Base-by-base conservation (phyloP, 1,140 invertebrate genomes). In the Thaumetopoea pityocampa region DNA sequence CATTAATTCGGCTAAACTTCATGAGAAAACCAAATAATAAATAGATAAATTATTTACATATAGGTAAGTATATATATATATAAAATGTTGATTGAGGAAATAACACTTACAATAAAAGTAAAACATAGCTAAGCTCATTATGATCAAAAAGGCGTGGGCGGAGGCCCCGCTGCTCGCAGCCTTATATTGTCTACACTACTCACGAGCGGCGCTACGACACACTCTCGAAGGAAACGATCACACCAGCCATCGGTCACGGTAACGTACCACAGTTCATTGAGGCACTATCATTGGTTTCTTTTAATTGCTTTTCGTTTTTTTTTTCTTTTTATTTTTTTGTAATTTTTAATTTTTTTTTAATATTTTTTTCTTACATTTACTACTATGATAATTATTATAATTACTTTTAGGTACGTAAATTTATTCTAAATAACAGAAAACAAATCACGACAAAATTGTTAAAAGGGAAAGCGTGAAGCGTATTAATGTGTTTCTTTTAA, bases 191-290 rank as follows among this genome's bases (percentile, higher is more conserved):
- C 68, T 65, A 61, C 55, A 35, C 56, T 56, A 48, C 55, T 57
- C 50, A 33, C 52, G 47, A 41, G 38, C 53, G 58, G 60, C 46
- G 61, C 63, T 65, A 66, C 34, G 57, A 59, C 57, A 65, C 50
- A 61, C 46, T 57, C 60, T 67, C 43, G 27, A 62, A 71, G 68
- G 63, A 66, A 72, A 76, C 66, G 63, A 72, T 71, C 65, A 56
- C 62, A 71, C 67, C 77, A 69, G 76, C 74, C 77, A 67, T 74
- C 68, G 61, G 62, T 72, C 74, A 76, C 69, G 80, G 80, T 84
- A 84, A 80, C 80, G 80, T 84, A 84, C 80, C 76, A 84, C 80
- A 84, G 73, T 81, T 84, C 67, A 84, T 84, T 84, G 80, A 84
- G 80, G 80, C 80, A 84, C 80, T 81, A 84, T 84, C 77, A 84